Evolutionary conservation across 2,797 vertebrate genomes (phyloP).

Genomic region (Merluccius polli): DNA sequence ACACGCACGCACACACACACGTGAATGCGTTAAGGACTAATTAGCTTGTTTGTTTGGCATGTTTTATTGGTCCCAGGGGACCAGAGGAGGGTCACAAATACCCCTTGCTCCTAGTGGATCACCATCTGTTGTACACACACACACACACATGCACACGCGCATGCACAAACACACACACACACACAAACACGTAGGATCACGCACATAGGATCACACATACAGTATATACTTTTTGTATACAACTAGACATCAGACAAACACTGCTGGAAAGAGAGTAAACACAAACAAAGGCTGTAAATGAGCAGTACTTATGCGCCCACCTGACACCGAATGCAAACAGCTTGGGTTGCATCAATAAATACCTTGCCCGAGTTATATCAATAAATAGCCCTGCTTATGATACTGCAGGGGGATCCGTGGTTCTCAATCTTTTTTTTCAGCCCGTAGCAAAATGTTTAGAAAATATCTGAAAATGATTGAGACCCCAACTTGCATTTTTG

Average conservation of each 20-base stretch:
- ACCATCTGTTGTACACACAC: conserved; percentile 55
- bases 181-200: neutral
- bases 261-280: neutral
- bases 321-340: neutral
- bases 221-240: neutral
- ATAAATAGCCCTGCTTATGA: neutral
- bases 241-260: too few relatives aligned
- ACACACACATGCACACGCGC: conserved; percentile 26
- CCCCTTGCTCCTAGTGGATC: conserved; percentile 57
- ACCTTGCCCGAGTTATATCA: neutral
- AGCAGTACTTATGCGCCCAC: neutral
- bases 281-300: neutral
- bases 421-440: neutral
- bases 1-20: too few relatives aligned
- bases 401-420: neutral
- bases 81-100: conserved; percentile 75
- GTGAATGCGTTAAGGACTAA: conserved; percentile 60
- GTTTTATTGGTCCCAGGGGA: conserved; percentile 86
- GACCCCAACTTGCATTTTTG: neutral
- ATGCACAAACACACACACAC: conserved; percentile 9
- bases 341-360: neutral
- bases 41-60: conserved; percentile 91
- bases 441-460: neutral
- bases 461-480: neutral
- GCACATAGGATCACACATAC: neutral